phyloP scores from a whole-genome alignment of 2,888 invertebrate genomes.

The Orthonychiurus folsomi region DNA sequence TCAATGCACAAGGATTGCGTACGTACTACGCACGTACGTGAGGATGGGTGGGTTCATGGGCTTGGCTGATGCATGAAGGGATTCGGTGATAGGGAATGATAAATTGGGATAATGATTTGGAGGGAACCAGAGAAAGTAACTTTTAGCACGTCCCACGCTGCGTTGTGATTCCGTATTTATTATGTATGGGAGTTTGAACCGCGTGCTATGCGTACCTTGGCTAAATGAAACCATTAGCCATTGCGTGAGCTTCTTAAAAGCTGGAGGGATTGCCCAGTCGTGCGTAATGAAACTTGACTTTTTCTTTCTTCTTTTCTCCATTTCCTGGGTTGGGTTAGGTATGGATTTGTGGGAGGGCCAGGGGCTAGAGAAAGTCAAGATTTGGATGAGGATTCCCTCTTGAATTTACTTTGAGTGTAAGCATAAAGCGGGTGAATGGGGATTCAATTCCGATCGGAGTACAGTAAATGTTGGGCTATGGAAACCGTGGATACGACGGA shows the following conservation, averaged over 20 bases:
- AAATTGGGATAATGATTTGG: too few species aligned
- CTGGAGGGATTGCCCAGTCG: neutral
- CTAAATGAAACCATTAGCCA: neutral
- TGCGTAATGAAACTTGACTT: constrained; percentile 1
- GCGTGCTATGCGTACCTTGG: neutral
- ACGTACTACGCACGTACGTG: too few species aligned
- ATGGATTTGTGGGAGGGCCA: neutral
- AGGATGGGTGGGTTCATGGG: too few species aligned
- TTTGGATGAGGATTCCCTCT: neutral
- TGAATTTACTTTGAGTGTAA: neutral
- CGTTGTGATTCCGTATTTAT: neutral
- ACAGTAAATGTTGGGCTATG: too few species aligned
- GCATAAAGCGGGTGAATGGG: neutral
- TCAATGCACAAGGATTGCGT: too few species aligned
- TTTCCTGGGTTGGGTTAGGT: too few species aligned
- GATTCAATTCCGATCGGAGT: neutral
- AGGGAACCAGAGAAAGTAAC: too few species aligned
- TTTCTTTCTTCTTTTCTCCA: neutral
- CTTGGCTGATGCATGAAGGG: too few species aligned
- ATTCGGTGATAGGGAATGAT: too few species aligned
- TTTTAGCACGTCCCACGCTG: too few species aligned
- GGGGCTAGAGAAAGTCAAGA: neutral
- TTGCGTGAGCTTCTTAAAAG: neutral
- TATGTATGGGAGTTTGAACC: neutral
- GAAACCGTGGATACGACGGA: too few species aligned